phyloP scores from a whole-genome alignment of 1,140 invertebrate genomes.

The Bombus superbus region DNA sequence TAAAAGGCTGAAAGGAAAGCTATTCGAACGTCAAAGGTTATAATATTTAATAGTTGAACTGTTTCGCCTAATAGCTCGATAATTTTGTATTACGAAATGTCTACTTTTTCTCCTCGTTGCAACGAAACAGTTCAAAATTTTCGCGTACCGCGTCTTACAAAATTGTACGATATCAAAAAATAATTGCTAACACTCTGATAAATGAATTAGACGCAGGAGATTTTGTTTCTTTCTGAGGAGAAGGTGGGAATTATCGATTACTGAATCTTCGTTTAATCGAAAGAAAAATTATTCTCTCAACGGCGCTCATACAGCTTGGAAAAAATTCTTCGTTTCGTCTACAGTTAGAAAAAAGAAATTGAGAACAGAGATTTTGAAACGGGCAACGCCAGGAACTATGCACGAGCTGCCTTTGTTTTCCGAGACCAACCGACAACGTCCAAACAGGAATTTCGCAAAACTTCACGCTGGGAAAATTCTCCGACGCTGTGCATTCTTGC shows the following conservation, averaged over 20 bases:
- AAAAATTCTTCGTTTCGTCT: background rate
- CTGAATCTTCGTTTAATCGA: background rate
- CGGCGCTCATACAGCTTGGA: background rate
- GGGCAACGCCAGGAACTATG: no score
- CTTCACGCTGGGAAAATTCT: slow-evolving; percentile 12
- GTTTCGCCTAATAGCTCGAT: no score
- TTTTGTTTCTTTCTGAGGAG: background rate
- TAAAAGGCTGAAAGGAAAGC: no score
- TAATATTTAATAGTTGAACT: no score
- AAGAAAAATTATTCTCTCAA: background rate
- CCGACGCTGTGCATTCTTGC: background rate
- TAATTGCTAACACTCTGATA: background rate
- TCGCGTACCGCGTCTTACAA: background rate
- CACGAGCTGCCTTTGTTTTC: background rate
- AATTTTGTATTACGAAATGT: no score
- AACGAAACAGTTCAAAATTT: background rate
- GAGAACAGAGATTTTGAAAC: background rate
- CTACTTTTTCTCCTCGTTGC: no score
- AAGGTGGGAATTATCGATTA: background rate
- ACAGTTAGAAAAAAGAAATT: background rate
- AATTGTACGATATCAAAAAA: background rate
- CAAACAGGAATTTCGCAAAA: slow-evolving; percentile 10
- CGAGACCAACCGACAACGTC: background rate
- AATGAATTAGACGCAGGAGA: background rate
- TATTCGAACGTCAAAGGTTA: no score